A percentile compares a stretch with the other conserved stretches of the same genome.
phyloP scores from a whole-genome alignment of 2,888 invertebrate genomes.

The Eupithecia abbreviata region DNA sequence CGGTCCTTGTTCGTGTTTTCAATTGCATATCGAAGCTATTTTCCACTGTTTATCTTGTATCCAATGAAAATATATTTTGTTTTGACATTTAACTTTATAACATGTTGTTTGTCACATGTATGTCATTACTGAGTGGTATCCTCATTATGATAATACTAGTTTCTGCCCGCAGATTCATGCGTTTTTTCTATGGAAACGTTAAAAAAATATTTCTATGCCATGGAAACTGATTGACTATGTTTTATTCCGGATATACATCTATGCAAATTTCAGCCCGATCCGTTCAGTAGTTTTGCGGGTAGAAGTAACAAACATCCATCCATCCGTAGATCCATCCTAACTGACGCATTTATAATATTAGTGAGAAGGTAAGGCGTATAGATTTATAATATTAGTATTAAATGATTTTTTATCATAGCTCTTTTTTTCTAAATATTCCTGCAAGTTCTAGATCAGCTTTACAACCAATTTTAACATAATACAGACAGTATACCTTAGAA shows the following conservation, averaged over 20 bases:
- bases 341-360: too few species aligned
- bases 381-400: not conserved
- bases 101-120: conserved; percentile 62
- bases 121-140: conserved; percentile 34
- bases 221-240: not conserved
- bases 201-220: not conserved
- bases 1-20: conserved; percentile 72
- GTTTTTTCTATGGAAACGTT: not conserved
- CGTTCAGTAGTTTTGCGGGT: not conserved
- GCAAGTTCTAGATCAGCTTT: not conserved
- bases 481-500: not conserved
- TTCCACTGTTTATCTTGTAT: conserved; percentile 80
- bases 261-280: not conserved
- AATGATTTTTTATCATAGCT: not conserved
- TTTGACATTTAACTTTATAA: conserved; percentile 68
- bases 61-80: conserved; percentile 73
- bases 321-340: too few species aligned
- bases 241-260: not conserved
- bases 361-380: not conserved
- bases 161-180: not conserved
- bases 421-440: not conserved
- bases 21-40: conserved; percentile 71
- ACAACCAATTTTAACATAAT: not conserved
- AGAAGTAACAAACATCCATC: not conserved
- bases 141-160: conserved; percentile 6